A percentile compares a stretch with the other conserved stretches of the same genome.
Conservation (phyloP, 1,140 invertebrate genomes). For the Campoletis sonorensis region DNA sequence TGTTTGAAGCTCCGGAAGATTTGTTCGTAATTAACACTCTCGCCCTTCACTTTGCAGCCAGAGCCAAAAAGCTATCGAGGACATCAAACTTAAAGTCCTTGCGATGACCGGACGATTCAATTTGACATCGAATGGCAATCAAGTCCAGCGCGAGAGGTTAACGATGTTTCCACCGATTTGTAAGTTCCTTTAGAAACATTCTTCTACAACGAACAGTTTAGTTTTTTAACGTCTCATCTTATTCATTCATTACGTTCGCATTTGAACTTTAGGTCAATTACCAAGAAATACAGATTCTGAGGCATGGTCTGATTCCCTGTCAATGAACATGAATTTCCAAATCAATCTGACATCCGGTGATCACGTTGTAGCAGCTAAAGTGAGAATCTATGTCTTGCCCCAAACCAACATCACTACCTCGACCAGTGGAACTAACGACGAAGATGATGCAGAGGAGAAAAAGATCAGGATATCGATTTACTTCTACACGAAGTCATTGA, state of each 20-base stretch:
- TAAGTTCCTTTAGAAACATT: constrained; percentile 57
- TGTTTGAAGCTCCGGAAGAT: neutral
- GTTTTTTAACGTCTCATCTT: neutral
- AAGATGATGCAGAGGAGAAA: constrained; percentile 76
- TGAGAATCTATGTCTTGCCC: constrained; percentile 77
- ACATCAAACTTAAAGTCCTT: constrained; percentile 71
- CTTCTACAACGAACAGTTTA: neutral
- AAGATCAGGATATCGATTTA: constrained; percentile 80
- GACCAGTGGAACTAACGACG: constrained; percentile 54
- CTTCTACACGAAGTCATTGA: constrained; percentile 79
- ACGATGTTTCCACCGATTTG: constrained; percentile 72
- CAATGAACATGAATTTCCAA: constrained; percentile 79
- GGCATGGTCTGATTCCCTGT: constrained; percentile 75
- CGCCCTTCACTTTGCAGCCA: constrained; percentile 65
- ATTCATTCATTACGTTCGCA: neutral
- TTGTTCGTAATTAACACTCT: constrained; percentile 1
- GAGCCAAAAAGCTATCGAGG: constrained; percentile 71
- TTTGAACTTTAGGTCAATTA: constrained; percentile 72
- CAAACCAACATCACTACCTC: constrained; percentile 67
- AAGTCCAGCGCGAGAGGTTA: constrained; percentile 68
- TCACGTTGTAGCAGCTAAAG: constrained; percentile 77
- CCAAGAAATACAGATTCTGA: constrained; percentile 78
- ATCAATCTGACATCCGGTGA: constrained; percentile 74
- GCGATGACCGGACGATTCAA: constrained; percentile 71
- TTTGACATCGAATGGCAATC: constrained; percentile 62